phyloP scores from a whole-genome alignment of 1,140 invertebrate species.

The Goniozus legneri region DNA sequence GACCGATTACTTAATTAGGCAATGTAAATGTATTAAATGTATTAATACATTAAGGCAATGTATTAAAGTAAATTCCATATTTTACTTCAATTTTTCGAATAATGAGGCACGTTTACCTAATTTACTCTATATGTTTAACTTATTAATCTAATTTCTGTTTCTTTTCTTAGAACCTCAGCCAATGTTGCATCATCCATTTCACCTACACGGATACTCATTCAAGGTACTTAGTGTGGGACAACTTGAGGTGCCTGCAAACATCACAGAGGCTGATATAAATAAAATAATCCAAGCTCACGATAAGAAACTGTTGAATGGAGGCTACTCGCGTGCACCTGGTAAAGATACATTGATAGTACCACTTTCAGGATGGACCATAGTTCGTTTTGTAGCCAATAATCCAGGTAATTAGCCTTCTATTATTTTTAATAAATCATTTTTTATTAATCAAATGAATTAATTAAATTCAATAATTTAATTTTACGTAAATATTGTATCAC shows the following conservation, averaged over 20 bases:
- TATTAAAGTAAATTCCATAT: too few species aligned
- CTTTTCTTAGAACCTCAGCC: too few species aligned
- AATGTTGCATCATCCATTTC: conserved; percentile 32
- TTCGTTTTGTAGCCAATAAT: conserved; percentile 69
- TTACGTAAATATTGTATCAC: too few species aligned
- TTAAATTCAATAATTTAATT: not conserved
- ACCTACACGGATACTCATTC: conserved; percentile 28
- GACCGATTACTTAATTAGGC: too few species aligned
- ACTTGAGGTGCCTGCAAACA: conserved; percentile 18
- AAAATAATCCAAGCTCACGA: conserved; percentile 36
- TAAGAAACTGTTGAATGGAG: conserved; percentile 37
- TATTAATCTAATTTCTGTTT: not conserved
- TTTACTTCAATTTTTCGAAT: too few species aligned
- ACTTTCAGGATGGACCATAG: conserved; percentile 67
- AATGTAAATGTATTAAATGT: too few species aligned
- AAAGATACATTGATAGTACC: conserved; percentile 61
- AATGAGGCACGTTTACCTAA: too few species aligned
- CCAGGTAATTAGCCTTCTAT: conserved; percentile 54
- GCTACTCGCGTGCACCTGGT: conserved; percentile 28
- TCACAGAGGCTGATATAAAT: conserved; percentile 64
- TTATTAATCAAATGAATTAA: not conserved
- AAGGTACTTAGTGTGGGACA: conserved; percentile 29
- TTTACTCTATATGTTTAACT: too few species aligned
- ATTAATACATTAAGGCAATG: too few species aligned
- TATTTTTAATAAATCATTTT: not conserved